Evolutionary conservation across 2,113 vertebrate species (phyloP).

Genomic region (Motacilla tschutschensis): DNA sequence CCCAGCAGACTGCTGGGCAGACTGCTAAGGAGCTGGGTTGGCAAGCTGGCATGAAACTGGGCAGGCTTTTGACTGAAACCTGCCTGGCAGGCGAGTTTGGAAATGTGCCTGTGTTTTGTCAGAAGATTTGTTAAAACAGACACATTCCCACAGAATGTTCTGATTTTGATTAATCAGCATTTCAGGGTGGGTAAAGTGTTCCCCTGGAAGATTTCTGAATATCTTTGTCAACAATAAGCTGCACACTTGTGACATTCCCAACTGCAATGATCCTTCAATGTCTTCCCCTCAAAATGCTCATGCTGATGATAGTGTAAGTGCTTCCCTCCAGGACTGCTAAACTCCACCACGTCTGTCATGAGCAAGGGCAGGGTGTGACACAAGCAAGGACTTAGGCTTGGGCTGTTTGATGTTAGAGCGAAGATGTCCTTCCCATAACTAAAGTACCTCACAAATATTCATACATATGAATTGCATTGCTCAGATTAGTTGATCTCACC

Average conservation of each 20-base stretch:
- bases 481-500: neutral
- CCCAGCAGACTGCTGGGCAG: neutral
- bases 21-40: neutral
- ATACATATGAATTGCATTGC: neutral
- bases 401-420: neutral
- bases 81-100: constrained; percentile 3
- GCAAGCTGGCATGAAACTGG: neutral
- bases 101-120: constrained; percentile 31
- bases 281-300: neutral
- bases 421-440: neutral
- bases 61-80: constrained; percentile 33
- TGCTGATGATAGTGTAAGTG: neutral
- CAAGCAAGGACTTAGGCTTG: neutral
- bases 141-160: constrained; percentile 4
- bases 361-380: neutral
- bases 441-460: neutral
- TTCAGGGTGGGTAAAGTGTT: neutral
- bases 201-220: neutral
- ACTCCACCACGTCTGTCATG: neutral
- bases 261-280: neutral
- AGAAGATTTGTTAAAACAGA: constrained; percentile 30
- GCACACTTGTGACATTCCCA: neutral
- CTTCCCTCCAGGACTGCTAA: neutral
- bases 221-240: neutral
- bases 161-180: constrained; percentile 9